A percentile compares a stretch with the other conserved stretches of the same genome.
Conservation (phyloP, 2,113 vertebrate genomes). For the Donacobius atricapilla region DNA sequence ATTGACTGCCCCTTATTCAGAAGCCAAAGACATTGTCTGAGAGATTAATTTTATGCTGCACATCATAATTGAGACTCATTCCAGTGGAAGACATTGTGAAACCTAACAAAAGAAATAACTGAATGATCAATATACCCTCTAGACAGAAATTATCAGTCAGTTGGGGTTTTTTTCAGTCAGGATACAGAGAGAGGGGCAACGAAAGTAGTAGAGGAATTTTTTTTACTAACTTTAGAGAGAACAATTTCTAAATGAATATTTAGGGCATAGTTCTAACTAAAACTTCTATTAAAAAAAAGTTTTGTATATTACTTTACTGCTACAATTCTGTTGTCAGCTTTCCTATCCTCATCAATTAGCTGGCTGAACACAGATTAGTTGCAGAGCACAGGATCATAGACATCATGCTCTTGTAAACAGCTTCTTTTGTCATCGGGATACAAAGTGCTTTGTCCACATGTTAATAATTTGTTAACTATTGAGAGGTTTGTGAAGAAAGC, state of each 20-base stretch:
- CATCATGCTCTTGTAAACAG: background rate
- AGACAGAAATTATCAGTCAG: background rate
- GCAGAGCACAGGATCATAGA: background rate
- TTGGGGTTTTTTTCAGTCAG: fast-evolving
- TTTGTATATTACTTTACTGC: background rate
- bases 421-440: background rate
- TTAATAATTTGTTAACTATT: background rate
- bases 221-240: background rate
- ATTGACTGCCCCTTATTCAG: no score
- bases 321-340: background rate
- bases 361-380: background rate
- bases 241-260: background rate
- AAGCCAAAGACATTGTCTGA: background rate
- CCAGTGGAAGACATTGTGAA: background rate
- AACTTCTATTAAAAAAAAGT: background rate
- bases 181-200: background rate
- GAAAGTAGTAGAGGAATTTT: background rate
- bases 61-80: background rate
- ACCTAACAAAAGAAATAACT: background rate
- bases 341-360: background rate
- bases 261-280: background rate
- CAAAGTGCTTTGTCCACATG: background rate
- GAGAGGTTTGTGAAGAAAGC: background rate
- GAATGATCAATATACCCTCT: background rate
- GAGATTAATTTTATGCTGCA: background rate